A percentile compares a stretch with the other conserved stretches of the same genome.
Evolutionary conservation across 1,140 invertebrate species (phyloP).

Genomic region (Cataglyphis hispanica): DNA sequence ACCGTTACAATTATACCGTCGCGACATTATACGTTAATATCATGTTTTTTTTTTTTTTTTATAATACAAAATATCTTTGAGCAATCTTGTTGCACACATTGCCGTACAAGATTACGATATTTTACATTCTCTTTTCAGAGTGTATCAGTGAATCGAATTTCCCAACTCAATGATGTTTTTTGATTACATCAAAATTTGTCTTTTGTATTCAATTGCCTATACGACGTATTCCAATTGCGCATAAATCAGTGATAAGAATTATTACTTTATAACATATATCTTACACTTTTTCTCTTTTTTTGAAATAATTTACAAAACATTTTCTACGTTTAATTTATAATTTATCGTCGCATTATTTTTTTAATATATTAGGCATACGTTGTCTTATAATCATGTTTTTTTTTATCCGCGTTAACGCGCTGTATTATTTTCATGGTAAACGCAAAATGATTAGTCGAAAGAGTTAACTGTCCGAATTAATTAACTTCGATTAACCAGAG

Average conservation of each 20-base stretch:
- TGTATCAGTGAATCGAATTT: slow-evolving; percentile 42
- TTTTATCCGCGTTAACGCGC: not conserved
- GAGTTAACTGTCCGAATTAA: not conserved
- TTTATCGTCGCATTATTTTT: not conserved
- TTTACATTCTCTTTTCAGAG: not conserved
- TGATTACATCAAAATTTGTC: slow-evolving; percentile 17
- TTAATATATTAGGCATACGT: not conserved
- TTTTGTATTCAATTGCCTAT: slow-evolving; percentile 23
- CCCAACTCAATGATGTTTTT: slow-evolving; percentile 4
- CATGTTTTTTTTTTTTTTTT: not conserved
- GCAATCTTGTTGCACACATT: slow-evolving; percentile 1
- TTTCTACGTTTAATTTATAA: slow-evolving; percentile 7
- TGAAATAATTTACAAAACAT: slow-evolving; percentile 30
- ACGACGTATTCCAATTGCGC: not conserved
- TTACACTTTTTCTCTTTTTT: not conserved
- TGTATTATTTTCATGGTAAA: slow-evolving; percentile 16
- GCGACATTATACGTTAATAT: slow-evolving; percentile 16
- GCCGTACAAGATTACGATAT: slow-evolving; percentile 33
- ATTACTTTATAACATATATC: not conserved
- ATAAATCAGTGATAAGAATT: not conserved
- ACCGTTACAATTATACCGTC: slow-evolving; percentile 25
- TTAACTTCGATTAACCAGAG: slow-evolving; percentile 36
- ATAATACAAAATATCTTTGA: slow-evolving; percentile 31
- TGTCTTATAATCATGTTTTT: not conserved
- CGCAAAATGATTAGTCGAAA: slow-evolving; percentile 11